Base-by-base conservation (phyloP, 2,888 invertebrate genomes). In the Rhagophthalmus giganteus region DNA sequence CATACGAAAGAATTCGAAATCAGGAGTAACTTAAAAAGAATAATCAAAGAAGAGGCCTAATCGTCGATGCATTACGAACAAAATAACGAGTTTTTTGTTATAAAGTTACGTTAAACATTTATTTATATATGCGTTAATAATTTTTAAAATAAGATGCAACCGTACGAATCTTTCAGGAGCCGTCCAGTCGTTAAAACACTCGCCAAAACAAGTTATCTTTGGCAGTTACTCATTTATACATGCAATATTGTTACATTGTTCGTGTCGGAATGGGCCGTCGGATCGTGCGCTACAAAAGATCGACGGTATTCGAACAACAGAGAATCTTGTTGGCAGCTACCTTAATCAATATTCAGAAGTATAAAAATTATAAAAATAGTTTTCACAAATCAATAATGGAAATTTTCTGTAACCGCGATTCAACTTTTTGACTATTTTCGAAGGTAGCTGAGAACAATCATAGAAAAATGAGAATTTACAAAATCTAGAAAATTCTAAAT, bases 81-180 rank as follows among this genome's bases (percentile, higher is more conserved):
- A 30, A 16, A 37, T 15, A 40, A 32, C 26, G 34, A 40, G 34
- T 25, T 33, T 40, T 20, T 28, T 51, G n/a, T 45, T 51, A 45
- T 34, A 46, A 39, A 51, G 45, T 39, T 51, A 51, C 51, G 39
- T 51, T 37, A 40, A 51, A 51, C 51, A 51, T 51, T 45, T 45
- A 51, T 24, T 51, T 38, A 26, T 27, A 28, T 51, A 51, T 25
- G 40, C 12, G 44, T 32, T 39, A 37, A 50, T 35, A 20, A 27
- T 13, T n/a, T n/a, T 45, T 39, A 44, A 51, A 51, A 39, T 51
- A 44, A 51, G 39, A 47, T 24, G 39, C 38, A 44, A 44, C 16
- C 26, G 27, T 46, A 41, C 41, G 25, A 26, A 38, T 42, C 26
- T 46, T 30, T 25, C 33, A 16, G 30, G 26, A 31, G 30, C 30